Conservation (phyloP, 2,888 invertebrate genomes). For the Andricus quercusramuli region DNA sequence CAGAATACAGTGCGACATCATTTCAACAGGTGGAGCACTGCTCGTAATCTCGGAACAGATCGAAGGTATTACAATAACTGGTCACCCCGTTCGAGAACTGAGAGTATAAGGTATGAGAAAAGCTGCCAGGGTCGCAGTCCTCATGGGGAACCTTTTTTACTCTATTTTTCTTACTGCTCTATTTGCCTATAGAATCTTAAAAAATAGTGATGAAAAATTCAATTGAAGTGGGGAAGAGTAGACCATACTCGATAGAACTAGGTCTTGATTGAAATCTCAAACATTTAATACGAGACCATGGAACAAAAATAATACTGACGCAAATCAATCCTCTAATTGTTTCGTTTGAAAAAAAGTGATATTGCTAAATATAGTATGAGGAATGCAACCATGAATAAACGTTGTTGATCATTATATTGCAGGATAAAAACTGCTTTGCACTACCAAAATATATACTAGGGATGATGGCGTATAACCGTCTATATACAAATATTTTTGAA, state of each 20-base stretch:
- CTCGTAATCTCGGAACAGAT: slow-evolving; percentile 83
- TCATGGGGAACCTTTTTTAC: slow-evolving; percentile 51
- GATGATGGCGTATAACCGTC: too few species aligned
- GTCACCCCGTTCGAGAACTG: slow-evolving; percentile 89
- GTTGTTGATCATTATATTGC: too few species aligned
- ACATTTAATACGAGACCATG: too few species aligned
- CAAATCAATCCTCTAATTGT: too few species aligned
- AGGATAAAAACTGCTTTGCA: too few species aligned
- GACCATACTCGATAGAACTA: not conserved
- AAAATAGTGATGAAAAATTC: not conserved
- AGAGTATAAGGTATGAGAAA: slow-evolving; percentile 86
- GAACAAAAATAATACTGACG: too few species aligned
- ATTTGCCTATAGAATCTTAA: not conserved
- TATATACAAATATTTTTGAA: too few species aligned
- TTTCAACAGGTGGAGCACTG: slow-evolving; percentile 88
- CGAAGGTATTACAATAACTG: slow-evolving; percentile 88
- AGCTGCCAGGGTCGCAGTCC: slow-evolving; percentile 56
- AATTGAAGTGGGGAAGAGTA: not conserved
- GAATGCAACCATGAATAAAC: too few species aligned
- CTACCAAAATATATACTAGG: too few species aligned
- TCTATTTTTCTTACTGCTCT: slow-evolving; percentile 11
- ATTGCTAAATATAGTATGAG: too few species aligned
- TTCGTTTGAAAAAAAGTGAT: too few species aligned
- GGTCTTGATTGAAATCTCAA: too few species aligned
- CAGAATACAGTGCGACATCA: slow-evolving; percentile 91